These are phyloP conservation scores for Microtus richardsoni DNA, from an alignment of 2,113 vertebrate genomes.

Conservation along the genomic window DNA sequence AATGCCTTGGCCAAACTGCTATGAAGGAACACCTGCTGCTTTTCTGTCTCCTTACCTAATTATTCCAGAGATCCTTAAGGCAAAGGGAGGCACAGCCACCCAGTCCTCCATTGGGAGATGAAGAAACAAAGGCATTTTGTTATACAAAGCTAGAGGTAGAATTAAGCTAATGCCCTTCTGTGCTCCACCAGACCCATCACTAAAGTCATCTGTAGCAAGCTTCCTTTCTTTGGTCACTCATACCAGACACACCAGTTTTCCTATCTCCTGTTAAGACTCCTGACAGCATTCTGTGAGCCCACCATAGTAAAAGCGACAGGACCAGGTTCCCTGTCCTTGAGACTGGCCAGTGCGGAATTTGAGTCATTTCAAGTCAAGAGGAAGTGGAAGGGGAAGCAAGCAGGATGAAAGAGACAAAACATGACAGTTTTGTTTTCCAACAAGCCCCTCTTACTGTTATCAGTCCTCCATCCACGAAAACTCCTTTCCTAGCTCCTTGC, in stretches of 20 bases:
- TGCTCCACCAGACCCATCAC: too few relatives aligned
- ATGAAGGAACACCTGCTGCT: constrained; percentile 51
- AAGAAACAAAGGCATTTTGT: constrained; percentile 12
- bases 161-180: background rate
- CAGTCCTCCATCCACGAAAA: background rate
- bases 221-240: background rate
- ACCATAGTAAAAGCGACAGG: background rate
- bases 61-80: constrained; percentile 34
- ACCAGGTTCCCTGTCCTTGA: background rate
- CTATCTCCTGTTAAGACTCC: too few relatives aligned
- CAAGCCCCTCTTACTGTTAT: background rate
- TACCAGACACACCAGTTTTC: background rate
- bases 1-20: background rate
- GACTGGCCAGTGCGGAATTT: background rate
- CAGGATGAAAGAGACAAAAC: background rate
- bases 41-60: constrained; percentile 54
- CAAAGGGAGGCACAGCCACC: background rate
- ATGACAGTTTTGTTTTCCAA: background rate
- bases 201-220: background rate
- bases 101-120: background rate
- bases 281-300: background rate
- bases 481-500: background rate
- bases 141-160: background rate
- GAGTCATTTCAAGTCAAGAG: background rate
- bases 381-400: background rate